Conservation (phyloP, 2,888 invertebrate species). For the Atrina japonica region DNA sequence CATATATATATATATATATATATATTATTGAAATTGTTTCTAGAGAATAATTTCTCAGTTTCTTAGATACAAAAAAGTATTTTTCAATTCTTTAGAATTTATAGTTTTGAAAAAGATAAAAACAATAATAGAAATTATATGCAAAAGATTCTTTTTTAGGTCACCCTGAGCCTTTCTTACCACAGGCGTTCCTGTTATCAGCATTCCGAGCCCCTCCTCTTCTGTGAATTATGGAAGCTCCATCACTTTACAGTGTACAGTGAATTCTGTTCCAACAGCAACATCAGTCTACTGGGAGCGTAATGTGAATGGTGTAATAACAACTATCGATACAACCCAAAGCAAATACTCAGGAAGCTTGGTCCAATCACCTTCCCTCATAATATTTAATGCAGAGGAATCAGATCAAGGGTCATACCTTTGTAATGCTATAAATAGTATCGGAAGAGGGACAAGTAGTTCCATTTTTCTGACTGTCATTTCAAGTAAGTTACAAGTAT, state of each 20-base stretch:
- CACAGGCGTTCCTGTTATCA: conserved; percentile 36
- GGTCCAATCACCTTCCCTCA: conserved; percentile 40
- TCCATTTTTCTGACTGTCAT: conserved; percentile 31
- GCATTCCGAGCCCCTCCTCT: conserved; percentile 25
- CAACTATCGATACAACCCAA: conserved; percentile 9
- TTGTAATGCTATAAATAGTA: conserved; percentile 47
- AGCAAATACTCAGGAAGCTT: conserved; percentile 48
- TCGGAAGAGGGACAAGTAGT: conserved; percentile 29
- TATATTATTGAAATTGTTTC: no score
- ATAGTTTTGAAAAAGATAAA: no score
- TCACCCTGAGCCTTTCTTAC: no score
- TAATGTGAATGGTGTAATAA: conserved; percentile 25
- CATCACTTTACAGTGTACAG: conserved; percentile 41
- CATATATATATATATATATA: no score
- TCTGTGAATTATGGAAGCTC: conserved; percentile 30
- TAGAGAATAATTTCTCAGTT: no score
- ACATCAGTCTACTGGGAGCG: conserved; percentile 39
- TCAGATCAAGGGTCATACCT: conserved; percentile 47
- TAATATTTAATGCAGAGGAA: conserved; percentile 35
- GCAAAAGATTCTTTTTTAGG: no score
- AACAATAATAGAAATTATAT: no score
- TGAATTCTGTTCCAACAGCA: conserved; percentile 33
- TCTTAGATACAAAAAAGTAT: no score
- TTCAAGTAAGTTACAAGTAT: conserved; percentile 38
- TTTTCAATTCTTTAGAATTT: no score